phyloP scores from a whole-genome alignment of 2,113 vertebrate genomes.

The Alosa alosa region DNA sequence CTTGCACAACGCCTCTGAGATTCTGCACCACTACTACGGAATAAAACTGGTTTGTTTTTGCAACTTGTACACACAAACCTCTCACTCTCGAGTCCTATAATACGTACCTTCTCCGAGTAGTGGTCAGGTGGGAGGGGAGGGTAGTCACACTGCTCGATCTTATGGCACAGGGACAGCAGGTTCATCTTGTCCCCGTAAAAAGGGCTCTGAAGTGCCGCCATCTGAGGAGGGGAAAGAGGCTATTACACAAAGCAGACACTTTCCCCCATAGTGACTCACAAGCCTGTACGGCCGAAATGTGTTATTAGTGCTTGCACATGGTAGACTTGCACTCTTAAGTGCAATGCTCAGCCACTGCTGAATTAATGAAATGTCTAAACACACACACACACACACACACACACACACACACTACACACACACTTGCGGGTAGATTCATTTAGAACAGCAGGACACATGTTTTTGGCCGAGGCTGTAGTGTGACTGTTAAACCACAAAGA shows the following conservation, averaged over 20 bases:
- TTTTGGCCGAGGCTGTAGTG: neutral
- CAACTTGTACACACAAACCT: neutral
- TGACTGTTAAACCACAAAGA: neutral
- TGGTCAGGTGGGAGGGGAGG: slow-evolving; percentile 96
- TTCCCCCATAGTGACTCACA: neutral
- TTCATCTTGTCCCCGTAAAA: slow-evolving; percentile 99
- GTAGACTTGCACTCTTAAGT: neutral
- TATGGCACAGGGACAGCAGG: slow-evolving; percentile 94
- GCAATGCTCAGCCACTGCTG: neutral
- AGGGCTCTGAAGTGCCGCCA: slow-evolving; percentile 95
- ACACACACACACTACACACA: neutral
- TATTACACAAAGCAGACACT: neutral
- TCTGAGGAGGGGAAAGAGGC: slow-evolving; percentile 65
- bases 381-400: neutral
- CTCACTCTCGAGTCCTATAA: too few species aligned
- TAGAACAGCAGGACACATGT: neutral
- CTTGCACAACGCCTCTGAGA: too few species aligned
- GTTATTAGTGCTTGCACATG: neutral
- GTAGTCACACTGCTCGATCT: slow-evolving; percentile 98
- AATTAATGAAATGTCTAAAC: neutral
- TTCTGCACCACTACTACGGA: too few species aligned
- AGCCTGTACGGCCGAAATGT: neutral
- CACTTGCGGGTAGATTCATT: neutral
- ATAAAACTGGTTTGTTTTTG: too few species aligned
- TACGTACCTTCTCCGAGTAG: slow-evolving; percentile 89